A percentile compares a stretch with the other conserved stretches of the same genome.
Evolutionary conservation across 1,140 invertebrate species (phyloP).

Genomic region (Drosophila virilis): DNA sequence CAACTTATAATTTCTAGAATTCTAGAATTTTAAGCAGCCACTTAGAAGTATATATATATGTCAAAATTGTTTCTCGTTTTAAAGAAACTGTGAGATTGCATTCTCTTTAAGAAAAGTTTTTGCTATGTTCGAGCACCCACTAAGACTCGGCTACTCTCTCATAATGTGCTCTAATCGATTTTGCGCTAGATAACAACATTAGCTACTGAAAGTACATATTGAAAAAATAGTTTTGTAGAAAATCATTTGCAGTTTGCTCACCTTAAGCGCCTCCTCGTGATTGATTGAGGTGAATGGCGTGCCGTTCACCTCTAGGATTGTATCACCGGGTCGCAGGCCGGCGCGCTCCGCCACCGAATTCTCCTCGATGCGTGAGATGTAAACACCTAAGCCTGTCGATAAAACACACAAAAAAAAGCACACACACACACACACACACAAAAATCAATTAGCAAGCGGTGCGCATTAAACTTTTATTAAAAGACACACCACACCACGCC

Average conservation of each 20-base stretch:
- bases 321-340: slow-evolving; percentile 93
- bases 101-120: no score
- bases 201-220: slow-evolving; percentile 63
- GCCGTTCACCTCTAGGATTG: slow-evolving; percentile 94
- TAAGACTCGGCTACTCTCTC: not conserved
- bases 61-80: no score
- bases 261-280: slow-evolving; percentile 94
- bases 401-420: slow-evolving; percentile 54
- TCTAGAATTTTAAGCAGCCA: not conserved
- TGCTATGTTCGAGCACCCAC: no score
- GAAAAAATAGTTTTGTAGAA: slow-evolving; percentile 36
- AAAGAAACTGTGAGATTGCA: no score
- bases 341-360: slow-evolving; percentile 93
- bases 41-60: no score
- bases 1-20: not conserved
- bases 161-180: slow-evolving; percentile 69
- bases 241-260: slow-evolving; percentile 84
- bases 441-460: slow-evolving; percentile 69
- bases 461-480: slow-evolving; percentile 67
- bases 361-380: slow-evolving; percentile 94
- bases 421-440: slow-evolving; percentile 41
- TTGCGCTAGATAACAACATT: slow-evolving; percentile 52
- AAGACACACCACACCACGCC: slow-evolving; percentile 21
- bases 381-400: slow-evolving; percentile 91
- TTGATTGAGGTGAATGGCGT: slow-evolving; percentile 94